Base-by-base conservation (phyloP, 1,140 invertebrate species). In the Temnothorax longispinosus region DNA sequence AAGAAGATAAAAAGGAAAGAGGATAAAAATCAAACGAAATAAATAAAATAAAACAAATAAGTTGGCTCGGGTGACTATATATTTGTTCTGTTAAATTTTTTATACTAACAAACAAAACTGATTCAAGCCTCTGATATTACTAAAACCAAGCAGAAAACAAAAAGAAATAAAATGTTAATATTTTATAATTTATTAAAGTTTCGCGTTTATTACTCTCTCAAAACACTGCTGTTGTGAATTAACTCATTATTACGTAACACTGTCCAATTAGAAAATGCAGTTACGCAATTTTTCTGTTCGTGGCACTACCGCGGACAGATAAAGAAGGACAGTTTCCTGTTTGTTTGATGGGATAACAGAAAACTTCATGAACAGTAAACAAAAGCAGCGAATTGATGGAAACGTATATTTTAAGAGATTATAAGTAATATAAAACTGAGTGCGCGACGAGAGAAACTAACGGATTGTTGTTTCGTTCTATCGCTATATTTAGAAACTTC, bases 371-470 rank as follows among this genome's bases (percentile, higher is more conserved):
- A 74, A 56, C 80, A 18, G 41, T 56, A 74, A 82, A 72, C 76
- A 44, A 67, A 62, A 78, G 52, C 80, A 78, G 52, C 80, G 56
- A 74, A 74, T 82, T 82, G 67, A 82, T 72, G 67, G 80, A 82
- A 74, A 84, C 27, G n/a, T 84, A 60, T 74, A 84, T 84, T 84
- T 75, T 56, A 56, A 4, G 35, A 18, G 69, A 84, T 60, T 74
- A 44, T 75, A 74, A 84, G 80, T 84, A 84, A 84, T 75, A 75
- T 75, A 71, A 81, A 81, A 81, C 78, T 81, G 78, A 44, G 35
- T 41, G 50, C 77, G 11, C 77, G n/a, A 27, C 18, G 35, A 54
- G n/a, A 52, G 35, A 41, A 80, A 27, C 35, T 41, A 35, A n/a
- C 52, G 62, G 35, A 69, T 69, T 80, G 77, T 80, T 80, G 35